A percentile compares a stretch with the other conserved stretches of the same genome.
Evolutionary conservation across 2,888 invertebrate species (phyloP).

Genomic region (Spatulosminthurus flaviceps): DNA sequence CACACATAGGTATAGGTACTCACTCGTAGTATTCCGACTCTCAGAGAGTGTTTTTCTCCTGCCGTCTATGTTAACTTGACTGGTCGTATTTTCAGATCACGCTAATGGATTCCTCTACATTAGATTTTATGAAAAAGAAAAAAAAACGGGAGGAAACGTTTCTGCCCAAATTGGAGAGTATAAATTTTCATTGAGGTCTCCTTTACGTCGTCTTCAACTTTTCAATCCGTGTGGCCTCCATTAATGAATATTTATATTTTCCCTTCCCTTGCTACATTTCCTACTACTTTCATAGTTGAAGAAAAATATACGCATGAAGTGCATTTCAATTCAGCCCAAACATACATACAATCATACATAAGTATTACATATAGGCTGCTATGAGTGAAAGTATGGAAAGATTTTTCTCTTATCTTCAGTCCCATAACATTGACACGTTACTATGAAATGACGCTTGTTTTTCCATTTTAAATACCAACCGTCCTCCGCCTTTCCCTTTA

Average conservation of each 20-base stretch:
- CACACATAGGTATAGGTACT: not conserved
- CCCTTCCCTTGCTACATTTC: not conserved
- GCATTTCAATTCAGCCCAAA: not conserved
- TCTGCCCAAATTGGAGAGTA: constrained; percentile 55
- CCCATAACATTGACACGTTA: too few relatives aligned
- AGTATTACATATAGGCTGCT: too few relatives aligned
- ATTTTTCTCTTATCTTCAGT: too few relatives aligned
- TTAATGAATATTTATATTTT: constrained; percentile 63
- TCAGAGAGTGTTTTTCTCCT: not conserved
- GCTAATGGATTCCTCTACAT: constrained; percentile 52
- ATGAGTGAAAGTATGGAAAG: too few relatives aligned
- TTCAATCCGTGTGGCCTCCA: constrained; percentile 58
- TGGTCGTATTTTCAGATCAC: constrained; percentile 50
- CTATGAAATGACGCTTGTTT: too few relatives aligned
- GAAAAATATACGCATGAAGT: not conserved
- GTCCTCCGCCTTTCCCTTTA: too few relatives aligned
- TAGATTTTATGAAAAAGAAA: constrained; percentile 42
- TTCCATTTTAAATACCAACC: too few relatives aligned
- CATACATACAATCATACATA: too few relatives aligned
- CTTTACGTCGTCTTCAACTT: constrained; percentile 53
- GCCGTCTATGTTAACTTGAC: constrained; percentile 21
- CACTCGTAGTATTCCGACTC: not conserved
- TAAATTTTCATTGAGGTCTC: constrained; percentile 62
- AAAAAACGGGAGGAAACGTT: constrained; percentile 21
- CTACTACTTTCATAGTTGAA: too few relatives aligned